A percentile compares a stretch with the other conserved stretches of the same genome.
These are phyloP conservation scores for Helicolenus hilgendorfi DNA, from an alignment of 2,797 vertebrate genomes.

Conservation along the genomic window DNA sequence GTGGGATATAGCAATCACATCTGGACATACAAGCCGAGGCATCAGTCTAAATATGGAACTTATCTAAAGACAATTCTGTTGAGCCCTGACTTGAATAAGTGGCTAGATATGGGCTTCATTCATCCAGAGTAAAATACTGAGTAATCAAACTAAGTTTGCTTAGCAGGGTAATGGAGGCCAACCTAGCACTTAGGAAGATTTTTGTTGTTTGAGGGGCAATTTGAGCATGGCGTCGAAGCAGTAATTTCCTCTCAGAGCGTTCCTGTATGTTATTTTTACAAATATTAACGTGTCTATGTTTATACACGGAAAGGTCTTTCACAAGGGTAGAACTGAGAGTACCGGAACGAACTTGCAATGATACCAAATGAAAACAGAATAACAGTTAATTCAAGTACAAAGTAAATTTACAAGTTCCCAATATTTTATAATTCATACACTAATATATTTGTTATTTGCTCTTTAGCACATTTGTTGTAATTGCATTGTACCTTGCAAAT, in stretches of 20 bases:
- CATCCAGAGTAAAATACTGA: slow-evolving; percentile 18
- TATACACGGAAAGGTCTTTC: not conserved
- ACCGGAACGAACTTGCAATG: not conserved
- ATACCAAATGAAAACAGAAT: not conserved
- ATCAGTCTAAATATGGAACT: slow-evolving; percentile 57
- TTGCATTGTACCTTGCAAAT: not conserved
- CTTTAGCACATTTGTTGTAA: not conserved
- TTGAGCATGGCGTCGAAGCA: not conserved
- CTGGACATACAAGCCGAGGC: slow-evolving; percentile 46
- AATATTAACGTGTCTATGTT: not conserved
- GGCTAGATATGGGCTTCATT: not conserved
- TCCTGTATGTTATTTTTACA: not conserved
- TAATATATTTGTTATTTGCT: not conserved
- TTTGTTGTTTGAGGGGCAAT: not conserved
- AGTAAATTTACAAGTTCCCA: not conserved
- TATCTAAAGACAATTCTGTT: slow-evolving; percentile 52
- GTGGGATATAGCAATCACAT: slow-evolving; percentile 48
- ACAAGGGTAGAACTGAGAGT: not conserved
- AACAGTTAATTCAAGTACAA: not conserved
- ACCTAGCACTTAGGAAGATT: not conserved
- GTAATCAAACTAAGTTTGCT: not conserved
- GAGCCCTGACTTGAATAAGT: slow-evolving; percentile 41
- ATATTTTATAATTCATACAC: not conserved
- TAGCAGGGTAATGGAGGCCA: not conserved
- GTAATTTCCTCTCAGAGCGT: slow-evolving; percentile 1